phyloP scores from a whole-genome alignment of 1,140 invertebrate species.

The Lepeophtheirus salmonis region DNA sequence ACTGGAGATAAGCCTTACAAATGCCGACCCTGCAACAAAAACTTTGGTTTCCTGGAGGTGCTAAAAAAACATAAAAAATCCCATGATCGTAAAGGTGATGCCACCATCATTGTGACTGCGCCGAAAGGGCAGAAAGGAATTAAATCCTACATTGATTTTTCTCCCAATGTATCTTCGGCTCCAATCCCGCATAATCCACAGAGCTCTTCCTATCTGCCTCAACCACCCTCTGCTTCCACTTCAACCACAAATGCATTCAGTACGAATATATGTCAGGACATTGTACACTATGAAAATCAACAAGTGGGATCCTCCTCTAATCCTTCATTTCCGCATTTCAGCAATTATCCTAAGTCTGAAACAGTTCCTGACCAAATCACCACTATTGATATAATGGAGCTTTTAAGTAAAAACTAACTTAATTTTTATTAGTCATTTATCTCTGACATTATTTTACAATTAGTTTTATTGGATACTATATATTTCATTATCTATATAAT shows the following conservation, averaged over 20 bases:
- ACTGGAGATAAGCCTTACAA: constrained; percentile 5
- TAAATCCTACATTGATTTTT: not conserved
- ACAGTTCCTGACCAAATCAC: not conserved
- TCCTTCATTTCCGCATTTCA: too few species aligned
- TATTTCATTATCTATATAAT: too few species aligned
- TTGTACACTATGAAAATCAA: not conserved
- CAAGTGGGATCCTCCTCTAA: not conserved
- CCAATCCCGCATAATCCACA: not conserved
- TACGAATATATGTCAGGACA: too few species aligned
- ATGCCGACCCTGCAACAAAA: constrained; percentile 7
- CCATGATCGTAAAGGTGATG: not conserved
- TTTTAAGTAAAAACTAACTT: not conserved
- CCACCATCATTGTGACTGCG: not conserved
- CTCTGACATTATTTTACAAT: too few species aligned
- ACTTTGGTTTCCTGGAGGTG: constrained; percentile 6
- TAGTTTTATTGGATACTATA: too few species aligned
- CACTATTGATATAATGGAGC: not conserved
- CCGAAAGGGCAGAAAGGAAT: not conserved
- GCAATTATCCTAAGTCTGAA: not conserved
- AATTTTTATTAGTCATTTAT: too few species aligned
- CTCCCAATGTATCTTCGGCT: not conserved
- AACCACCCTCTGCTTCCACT: not conserved
- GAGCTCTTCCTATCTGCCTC: not conserved
- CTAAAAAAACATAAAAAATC: not conserved
- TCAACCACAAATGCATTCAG: not conserved